phyloP scores from a whole-genome alignment of 2,888 invertebrate genomes.

The Drosophila cyrtoloma region DNA sequence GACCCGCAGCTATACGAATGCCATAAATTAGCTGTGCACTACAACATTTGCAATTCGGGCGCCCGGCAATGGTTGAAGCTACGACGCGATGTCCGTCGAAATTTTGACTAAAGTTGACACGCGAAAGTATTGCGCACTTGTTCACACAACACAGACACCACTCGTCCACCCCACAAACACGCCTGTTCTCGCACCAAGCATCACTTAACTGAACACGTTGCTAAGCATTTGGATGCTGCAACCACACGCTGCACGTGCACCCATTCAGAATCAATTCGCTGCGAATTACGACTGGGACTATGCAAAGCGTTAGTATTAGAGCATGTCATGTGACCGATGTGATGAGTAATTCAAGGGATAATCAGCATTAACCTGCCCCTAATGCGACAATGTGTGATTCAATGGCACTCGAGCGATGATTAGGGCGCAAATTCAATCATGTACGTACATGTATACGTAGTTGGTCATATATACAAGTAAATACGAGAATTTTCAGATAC shows the following conservation, averaged over 20 bases:
- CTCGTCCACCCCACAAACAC: not conserved
- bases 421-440: conserved; percentile 54
- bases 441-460: not conserved
- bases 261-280: conserved; percentile 82
- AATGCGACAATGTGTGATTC: conserved; percentile 63
- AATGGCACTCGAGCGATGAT: conserved; percentile 61
- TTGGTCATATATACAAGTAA: conserved; percentile 9
- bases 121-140: conserved; percentile 50
- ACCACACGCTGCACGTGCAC: conserved; percentile 76
- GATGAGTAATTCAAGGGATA: conserved; percentile 59
- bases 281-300: conserved; percentile 49
- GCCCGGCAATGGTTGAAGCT: not conserved
- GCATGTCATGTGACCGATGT: conserved; percentile 14
- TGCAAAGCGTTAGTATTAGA: conserved; percentile 31
- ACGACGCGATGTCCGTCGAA: conserved; percentile 8
- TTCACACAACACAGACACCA: conserved; percentile 14
- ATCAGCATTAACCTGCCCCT: conserved; percentile 56
- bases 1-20: conserved; percentile 4
- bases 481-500: conserved; percentile 9
- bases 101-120: conserved; percentile 41
- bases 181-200: conserved; percentile 10
- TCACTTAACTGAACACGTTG: conserved; percentile 19
- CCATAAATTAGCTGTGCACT: conserved; percentile 51
- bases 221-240: conserved; percentile 30
- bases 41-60: conserved; percentile 29